Base-by-base conservation (phyloP, 2,888 invertebrate species). In the Acanthococcus lagerstroemiae region DNA sequence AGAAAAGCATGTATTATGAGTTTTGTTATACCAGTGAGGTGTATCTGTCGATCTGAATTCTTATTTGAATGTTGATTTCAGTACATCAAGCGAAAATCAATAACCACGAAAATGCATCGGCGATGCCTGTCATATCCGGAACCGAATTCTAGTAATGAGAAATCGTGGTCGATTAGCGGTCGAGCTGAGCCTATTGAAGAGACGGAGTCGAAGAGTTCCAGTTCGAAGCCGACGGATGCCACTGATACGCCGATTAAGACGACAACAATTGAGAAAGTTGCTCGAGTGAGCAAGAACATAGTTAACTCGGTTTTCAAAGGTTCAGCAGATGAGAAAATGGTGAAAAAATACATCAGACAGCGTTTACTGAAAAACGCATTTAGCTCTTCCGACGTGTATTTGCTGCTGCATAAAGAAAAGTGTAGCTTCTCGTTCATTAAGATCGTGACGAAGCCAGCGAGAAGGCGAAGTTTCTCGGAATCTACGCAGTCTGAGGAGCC, bases 91-190 rank as follows among this genome's bases (percentile, higher is more conserved):
- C 68, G 65, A 68, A 75, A 57, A 74, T 74, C 66, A 70, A 73
- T 46, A 74, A 77, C 76, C 4, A 50, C 26, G 66, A 77, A 78
- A 63, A 79, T 77, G 65, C 81, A 81, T 66, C 75, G 79, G 69
- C 77, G 83, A 30, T 81, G 81, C 72, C 80, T 81, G 3, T 82
- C 82, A 26, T 80, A 81, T 70, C 81, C 81, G n/a, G 78, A 78
- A 68, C 68, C 71, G 15, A 67, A 70, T 30, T 52, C 24, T 15
- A 24, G 25, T 17, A 48, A 46, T 48, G 50, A 46, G 3, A 22
- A 24, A 5, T 24, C 50, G 24, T 57, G 66, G 56, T 21, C 57
- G n/a, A 26, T 37, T 4, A 37, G 24, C 22, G 44, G 55, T 7
- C 21, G 25, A 26, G 15, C 26, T 1, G 9, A 37, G 26, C 58